Evolutionary conservation across 2,113 vertebrate species (phyloP).

Genomic region (Apodemus sylvaticus): DNA sequence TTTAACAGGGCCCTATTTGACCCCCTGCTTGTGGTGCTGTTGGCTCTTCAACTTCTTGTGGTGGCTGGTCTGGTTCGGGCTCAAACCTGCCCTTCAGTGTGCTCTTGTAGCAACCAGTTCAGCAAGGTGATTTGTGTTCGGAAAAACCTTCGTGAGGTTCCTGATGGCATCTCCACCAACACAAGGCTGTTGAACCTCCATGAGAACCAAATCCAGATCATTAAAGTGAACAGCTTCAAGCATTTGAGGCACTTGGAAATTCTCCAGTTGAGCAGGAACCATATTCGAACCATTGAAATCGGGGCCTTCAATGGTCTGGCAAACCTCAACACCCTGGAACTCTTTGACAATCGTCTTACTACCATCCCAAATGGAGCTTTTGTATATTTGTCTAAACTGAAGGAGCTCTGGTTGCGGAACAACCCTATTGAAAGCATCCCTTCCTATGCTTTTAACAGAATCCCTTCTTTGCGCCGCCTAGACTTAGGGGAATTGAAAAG

Average conservation of each 20-base stretch:
- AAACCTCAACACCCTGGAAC: constrained; percentile 98
- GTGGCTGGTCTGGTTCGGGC: constrained; percentile 98
- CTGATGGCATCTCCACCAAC: constrained; percentile 99
- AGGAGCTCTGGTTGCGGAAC: constrained; percentile 98
- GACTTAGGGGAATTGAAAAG: constrained; percentile 98
- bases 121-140: constrained; percentile 99
- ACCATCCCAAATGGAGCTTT: constrained; percentile 99
- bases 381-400: constrained; percentile 98
- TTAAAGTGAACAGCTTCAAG: constrained; percentile 99
- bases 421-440: constrained; percentile 99
- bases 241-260: constrained; percentile 98
- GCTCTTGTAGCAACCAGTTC: constrained; percentile 99
- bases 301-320: constrained; percentile 99
- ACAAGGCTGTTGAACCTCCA: constrained; percentile 98
- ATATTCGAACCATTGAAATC: constrained; percentile 98
- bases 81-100: constrained; percentile 98
- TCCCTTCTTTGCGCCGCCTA: constrained; percentile 95
- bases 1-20: constrained; percentile 99
- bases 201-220: constrained; percentile 99
- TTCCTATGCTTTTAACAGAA: constrained; percentile 99
- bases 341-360: constrained; percentile 99
- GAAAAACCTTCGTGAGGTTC: constrained; percentile 95
- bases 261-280: constrained; percentile 98
- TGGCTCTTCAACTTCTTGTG: constrained; percentile 98
- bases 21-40: constrained; percentile 98